Evolutionary conservation across 2,797 vertebrate species (phyloP), one percentile per base, ranked within the genome.

Genomic region (Phrynocephalus vlangalii): DNA sequence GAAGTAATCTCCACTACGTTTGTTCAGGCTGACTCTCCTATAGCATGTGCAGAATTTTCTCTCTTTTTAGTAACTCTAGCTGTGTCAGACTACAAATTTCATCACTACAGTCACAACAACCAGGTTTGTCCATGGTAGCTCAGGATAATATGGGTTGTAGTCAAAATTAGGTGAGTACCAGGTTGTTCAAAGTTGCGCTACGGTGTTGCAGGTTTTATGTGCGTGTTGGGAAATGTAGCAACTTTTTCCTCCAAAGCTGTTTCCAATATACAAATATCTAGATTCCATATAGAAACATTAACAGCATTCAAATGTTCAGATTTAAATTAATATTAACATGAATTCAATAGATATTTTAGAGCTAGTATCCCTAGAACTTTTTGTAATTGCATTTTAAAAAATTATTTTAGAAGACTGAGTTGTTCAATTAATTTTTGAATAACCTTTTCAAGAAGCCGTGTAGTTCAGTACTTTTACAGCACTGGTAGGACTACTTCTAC

Each of bases 301-400:
- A 60, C 4, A 6, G 76, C 11, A 16, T 22, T 79, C 22, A 70
- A 48, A 7, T 4, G 52, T 18, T 79, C 63, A 70, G 66, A 15
- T 38, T 70, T 76, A 16, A 44, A 75, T 73, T 16, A 73, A 38
- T 73, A 33, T 73, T 33, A 20, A 73, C 6, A 16, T 38, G 71
- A 7, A 73, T 30, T 20, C 71, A 73, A 20, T 76, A 44, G 24
- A 5, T 76, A 76, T 76, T 76, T 76, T 76, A 76, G 22, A 22
- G 11, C 48, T 48, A 48, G 44, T 76, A 48, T 22, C 66, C 11
- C 60, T 22, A 52, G 68, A 60, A 60, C 30, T 78, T 77, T 70
- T 52, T 15, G 66, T 85, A 70, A 70, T 52, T 79, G 44, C 52
- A 52, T 68, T 78, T 86, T 75, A 18, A 30, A 52, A 71, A 87